phyloP scores from a whole-genome alignment of 2,888 invertebrate species.

The Zygaena filipendulae region DNA sequence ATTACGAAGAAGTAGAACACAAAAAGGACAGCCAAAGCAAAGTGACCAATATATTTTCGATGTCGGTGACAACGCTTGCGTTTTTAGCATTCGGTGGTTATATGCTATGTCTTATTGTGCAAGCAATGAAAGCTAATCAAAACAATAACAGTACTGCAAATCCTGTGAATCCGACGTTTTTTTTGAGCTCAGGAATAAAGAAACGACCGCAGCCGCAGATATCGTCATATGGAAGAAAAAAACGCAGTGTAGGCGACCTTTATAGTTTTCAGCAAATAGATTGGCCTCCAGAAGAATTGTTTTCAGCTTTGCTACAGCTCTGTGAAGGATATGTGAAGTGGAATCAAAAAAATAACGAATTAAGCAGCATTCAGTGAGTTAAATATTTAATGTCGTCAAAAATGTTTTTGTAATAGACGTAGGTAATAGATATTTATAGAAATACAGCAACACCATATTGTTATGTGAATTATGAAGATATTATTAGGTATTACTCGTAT shows the following conservation, averaged over 20 bases:
- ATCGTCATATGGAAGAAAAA: conserved; percentile 41
- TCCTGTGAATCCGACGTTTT: conserved; percentile 35
- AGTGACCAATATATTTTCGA: conserved; percentile 79
- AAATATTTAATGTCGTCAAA: not conserved
- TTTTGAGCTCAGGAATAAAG: conserved; percentile 47
- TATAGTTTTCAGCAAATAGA: conserved; percentile 29
- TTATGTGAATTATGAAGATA: too few species aligned
- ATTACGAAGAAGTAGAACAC: conserved; percentile 54
- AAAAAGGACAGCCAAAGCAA: conserved; percentile 68
- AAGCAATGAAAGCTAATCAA: conserved; percentile 76
- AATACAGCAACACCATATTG: too few species aligned
- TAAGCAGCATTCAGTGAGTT: not conserved
- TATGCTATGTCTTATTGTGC: conserved; percentile 79
- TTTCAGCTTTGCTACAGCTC: conserved; percentile 54
- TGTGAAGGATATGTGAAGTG: conserved; percentile 69
- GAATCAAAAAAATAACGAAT: conserved; percentile 27
- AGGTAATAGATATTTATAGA: too few species aligned
- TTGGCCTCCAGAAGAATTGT: conserved; percentile 55
- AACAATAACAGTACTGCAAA: conserved; percentile 29
- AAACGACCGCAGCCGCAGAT: conserved; percentile 53
- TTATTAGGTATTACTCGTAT: conserved; percentile 25
- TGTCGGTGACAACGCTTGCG: conserved; percentile 81
- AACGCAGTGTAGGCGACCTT: conserved; percentile 21
- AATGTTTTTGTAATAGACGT: too few species aligned
- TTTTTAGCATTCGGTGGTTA: conserved; percentile 90